Percentiles rank a stretch among this genome's conserved stretches.
These are phyloP conservation scores for Ginglymostoma cirratum DNA, from an alignment of 2,113 vertebrate species.

Conservation along the genomic window DNA sequence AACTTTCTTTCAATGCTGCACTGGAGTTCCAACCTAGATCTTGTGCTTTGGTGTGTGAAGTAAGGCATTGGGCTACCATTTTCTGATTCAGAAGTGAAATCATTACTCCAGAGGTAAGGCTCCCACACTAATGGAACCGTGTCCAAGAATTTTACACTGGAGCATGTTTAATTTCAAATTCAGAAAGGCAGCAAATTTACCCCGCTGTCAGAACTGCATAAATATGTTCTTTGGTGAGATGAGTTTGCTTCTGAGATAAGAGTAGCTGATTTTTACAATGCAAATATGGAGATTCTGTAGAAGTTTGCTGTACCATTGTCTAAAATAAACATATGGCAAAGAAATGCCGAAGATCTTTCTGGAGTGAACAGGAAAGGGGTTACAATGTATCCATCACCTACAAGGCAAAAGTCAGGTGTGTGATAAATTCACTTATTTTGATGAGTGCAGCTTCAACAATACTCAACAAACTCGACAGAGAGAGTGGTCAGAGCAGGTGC, in stretches of 20 bases:
- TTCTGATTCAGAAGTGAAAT: not conserved
- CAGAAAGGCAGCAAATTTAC: not conserved
- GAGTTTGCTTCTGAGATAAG: not conserved
- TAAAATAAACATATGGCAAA: not conserved
- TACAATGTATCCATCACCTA: too few species aligned
- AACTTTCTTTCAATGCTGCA: not conserved
- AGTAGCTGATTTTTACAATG: not conserved
- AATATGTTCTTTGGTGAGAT: not conserved
- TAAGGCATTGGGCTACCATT: too few species aligned
- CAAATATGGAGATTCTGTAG: not conserved
- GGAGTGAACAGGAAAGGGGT: not conserved
- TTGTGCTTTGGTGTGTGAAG: not conserved
- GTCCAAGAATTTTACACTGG: not conserved
- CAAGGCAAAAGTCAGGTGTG: too few species aligned
- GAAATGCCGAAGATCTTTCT: not conserved
- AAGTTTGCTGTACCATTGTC: not conserved
- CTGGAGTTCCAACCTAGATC: not conserved
- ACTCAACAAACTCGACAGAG: too few species aligned
- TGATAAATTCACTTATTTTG: too few species aligned
- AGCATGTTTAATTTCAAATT: not conserved
- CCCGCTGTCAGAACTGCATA: not conserved
- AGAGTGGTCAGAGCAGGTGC: too few species aligned
- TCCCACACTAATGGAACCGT: not conserved
- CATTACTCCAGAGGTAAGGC: not conserved
- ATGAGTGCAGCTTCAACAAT: too few species aligned